Base-by-base conservation (phyloP, 2,888 invertebrate genomes). In the Andrena marginata region DNA sequence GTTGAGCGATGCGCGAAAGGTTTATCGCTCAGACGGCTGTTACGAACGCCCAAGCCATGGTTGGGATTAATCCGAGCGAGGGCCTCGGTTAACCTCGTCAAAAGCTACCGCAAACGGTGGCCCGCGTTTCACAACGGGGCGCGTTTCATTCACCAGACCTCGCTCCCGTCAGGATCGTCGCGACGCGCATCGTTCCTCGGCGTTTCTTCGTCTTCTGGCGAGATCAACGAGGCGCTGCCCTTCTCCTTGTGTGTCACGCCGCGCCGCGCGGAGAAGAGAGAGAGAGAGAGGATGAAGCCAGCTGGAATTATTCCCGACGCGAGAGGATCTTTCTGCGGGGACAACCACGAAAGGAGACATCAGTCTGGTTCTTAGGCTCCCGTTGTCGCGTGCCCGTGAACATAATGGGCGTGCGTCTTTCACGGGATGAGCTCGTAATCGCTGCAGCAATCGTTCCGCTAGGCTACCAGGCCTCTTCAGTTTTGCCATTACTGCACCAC, bases 41-140 rank as follows among this genome's bases (percentile, higher is more conserved):
- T 87, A 82, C 85, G 73, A 87, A 83, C 77, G 83, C 74, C 51
- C 73, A 26, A 42, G 84, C 84, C 82, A 86, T 73, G 88, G 89
- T 91, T 91, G 77, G 88, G 90, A 92, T 92, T 91, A 92, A 93
- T 91, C 89, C 91, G 86, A 90, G 91, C 89, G 89, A 87, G 86
- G 84, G 48, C 64, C 80, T 84, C 85, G 89, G 87, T 89, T 88
- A 89, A 89, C 82, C 87, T 84, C 72, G 64, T 89, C 83, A 89
- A 89, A 89, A 87, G 88, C 85, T 60, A 76, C 80, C 77, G 76
- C 84, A 76, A 80, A 82, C 71, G 78, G 64, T 75, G 79, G 68
- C 54, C 48, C 79, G 59, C 74, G 75, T 71, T 85, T 78, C 82
- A 84, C 85, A 82, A 84, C 84, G 70, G 83, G 71, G 71, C 71